Percentiles rank a stretch among this genome's conserved stretches.
These are phyloP conservation scores for Labeo rohita DNA, from an alignment of 2,113 vertebrate genomes.

Conservation along the genomic window DNA sequence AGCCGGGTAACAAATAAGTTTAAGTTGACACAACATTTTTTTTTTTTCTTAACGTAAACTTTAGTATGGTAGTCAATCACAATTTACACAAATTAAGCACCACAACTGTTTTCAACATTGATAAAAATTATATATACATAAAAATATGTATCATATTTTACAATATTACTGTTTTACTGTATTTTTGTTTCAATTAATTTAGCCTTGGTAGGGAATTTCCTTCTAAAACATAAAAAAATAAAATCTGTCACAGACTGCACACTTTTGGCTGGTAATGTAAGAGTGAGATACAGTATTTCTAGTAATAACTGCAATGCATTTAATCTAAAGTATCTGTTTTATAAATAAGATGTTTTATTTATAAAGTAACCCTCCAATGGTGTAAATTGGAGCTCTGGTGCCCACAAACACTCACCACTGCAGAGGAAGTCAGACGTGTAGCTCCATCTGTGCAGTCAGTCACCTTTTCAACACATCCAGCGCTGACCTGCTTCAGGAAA, in stretches of 20 bases:
- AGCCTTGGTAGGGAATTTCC: neutral
- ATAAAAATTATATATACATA: no score
- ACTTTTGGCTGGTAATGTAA: neutral
- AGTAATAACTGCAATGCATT: neutral
- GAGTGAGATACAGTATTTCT: neutral
- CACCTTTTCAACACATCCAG: slow-evolving; percentile 38
- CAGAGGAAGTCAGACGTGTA: slow-evolving; percentile 15
- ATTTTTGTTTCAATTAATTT: neutral
- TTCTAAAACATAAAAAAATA: neutral
- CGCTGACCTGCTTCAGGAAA: slow-evolving; percentile 33
- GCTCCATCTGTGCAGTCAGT: slow-evolving; percentile 6
- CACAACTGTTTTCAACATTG: no score
- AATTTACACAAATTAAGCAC: no score
- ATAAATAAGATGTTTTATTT: slow-evolving; percentile 1
- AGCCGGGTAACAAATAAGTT: no score
- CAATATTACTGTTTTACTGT: neutral
- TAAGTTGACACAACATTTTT: no score
- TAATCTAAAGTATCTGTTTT: neutral
- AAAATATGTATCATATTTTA: neutral
- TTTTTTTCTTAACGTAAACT: no score
- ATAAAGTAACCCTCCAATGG: neutral
- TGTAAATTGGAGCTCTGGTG: neutral
- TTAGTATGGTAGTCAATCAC: no score
- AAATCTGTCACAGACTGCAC: neutral
- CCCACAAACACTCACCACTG: slow-evolving; percentile 2